Conservation (phyloP, 2,113 vertebrate species). For the Brachyhypopomus gauderio region DNA sequence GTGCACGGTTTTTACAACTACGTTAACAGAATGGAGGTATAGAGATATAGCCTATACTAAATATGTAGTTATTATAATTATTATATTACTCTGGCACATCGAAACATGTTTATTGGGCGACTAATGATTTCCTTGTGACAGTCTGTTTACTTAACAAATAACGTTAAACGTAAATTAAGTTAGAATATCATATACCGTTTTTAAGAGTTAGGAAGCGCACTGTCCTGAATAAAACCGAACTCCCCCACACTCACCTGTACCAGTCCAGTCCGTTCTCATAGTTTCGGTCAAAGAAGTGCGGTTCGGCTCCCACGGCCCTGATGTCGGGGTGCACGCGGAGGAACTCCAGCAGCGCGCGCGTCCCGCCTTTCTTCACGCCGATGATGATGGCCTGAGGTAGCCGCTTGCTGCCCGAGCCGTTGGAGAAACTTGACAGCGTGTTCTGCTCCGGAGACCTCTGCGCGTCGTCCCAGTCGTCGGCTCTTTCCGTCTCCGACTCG, state of each 20-base stretch:
- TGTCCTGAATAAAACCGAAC: too few species aligned
- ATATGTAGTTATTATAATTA: too few species aligned
- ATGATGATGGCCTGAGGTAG: conserved; percentile 93
- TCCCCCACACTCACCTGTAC: conserved; percentile 78
- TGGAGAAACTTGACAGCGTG: conserved; percentile 88
- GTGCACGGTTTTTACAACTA: too few species aligned
- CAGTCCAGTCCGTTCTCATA: conserved; percentile 87
- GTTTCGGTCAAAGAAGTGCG: conserved; percentile 90
- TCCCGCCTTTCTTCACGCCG: conserved; percentile 93
- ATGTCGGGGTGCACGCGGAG: conserved; percentile 88
- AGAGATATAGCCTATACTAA: too few species aligned
- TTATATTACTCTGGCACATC: too few species aligned
- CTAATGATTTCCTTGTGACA: too few species aligned
- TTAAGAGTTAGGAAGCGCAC: too few species aligned
- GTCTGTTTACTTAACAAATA: too few species aligned
- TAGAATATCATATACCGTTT: too few species aligned
- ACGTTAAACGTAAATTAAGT: too few species aligned
- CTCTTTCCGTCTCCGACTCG: conserved; percentile 61
- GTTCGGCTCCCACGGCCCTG: conserved; percentile 87
- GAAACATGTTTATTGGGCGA: too few species aligned
- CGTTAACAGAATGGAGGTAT: too few species aligned
- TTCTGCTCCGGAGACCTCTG: conserved; percentile 70
- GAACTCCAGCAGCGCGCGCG: conserved; percentile 89
- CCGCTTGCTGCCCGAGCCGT: conserved; percentile 88
- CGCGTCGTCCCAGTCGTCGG: conserved; percentile 65